Evolutionary conservation across 2,113 vertebrate genomes (phyloP).

Genomic region (Crotophaga sulcirostris): DNA sequence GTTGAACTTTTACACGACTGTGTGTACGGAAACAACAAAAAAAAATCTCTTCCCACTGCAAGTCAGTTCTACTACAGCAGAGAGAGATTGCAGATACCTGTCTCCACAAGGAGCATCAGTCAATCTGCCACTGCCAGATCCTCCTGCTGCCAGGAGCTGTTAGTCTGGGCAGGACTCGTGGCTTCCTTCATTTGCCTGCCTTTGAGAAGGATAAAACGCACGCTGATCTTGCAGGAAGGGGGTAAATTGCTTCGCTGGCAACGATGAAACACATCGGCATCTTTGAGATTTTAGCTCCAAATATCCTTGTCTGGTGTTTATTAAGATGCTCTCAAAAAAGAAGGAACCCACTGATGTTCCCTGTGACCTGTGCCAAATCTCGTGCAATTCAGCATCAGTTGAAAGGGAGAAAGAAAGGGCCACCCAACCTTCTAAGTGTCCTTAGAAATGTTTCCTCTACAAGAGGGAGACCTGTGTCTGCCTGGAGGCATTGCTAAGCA

Average conservation of each 20-base stretch:
- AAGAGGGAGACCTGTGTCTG: background rate
- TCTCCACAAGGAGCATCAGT: background rate
- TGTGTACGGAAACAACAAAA: background rate
- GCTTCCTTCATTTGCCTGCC: background rate
- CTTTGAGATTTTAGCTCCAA: background rate
- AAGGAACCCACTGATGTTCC: background rate
- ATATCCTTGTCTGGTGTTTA: rapidly evolving
- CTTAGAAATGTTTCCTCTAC: too few relatives aligned
- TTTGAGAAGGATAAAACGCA: constrained; percentile 19
- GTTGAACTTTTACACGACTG: background rate
- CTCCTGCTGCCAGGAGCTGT: background rate
- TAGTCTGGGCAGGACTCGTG: background rate
- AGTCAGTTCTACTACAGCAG: background rate
- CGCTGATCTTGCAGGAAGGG: background rate
- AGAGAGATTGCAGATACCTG: background rate
- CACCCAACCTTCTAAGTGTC: too few relatives aligned
- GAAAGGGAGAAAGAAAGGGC: background rate
- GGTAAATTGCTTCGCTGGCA: background rate
- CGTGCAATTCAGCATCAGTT: background rate
- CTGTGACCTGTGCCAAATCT: background rate
- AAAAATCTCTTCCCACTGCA: background rate
- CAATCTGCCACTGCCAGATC: background rate
- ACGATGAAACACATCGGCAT: background rate
- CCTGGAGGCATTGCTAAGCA: background rate
- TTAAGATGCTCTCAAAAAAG: background rate